Evolutionary conservation across 2,888 invertebrate species (phyloP).

Genomic region (Pyrocoelia pectoralis): DNA sequence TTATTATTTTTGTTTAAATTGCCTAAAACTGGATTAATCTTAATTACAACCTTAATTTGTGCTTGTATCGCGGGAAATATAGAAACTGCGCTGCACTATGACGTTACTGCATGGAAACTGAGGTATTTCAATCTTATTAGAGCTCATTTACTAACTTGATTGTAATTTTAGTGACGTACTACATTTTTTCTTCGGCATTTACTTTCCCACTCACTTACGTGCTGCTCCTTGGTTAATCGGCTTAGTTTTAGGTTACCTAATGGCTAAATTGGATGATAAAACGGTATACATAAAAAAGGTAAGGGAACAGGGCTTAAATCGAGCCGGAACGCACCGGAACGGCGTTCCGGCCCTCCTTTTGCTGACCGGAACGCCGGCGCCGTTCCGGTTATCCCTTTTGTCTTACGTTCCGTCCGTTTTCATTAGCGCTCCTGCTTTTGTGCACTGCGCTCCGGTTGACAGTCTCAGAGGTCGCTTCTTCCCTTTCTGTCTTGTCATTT

Average conservation of each 20-base stretch:
- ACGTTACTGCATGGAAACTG: background rate
- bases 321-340: too few species aligned
- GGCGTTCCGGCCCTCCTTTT: too few species aligned
- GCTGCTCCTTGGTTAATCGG: conserved; percentile 43
- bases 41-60: background rate
- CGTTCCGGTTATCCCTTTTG: too few species aligned
- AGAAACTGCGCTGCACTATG: conserved; percentile 16
- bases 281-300: conserved; percentile 39
- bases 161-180: conserved; percentile 24
- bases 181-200: conserved; percentile 34
- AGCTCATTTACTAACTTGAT: background rate
- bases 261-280: conserved; percentile 38
- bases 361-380: too few species aligned
- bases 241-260: conserved; percentile 39
- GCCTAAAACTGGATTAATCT: conserved; percentile 31
- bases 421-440: too few species aligned
- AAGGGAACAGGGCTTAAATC: conserved; percentile 10
- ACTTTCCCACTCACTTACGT: conserved; percentile 41
- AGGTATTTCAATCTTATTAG: conserved; percentile 14
- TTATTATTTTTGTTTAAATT: conserved; percentile 46
- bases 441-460: too few species aligned
- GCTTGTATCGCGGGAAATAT: conserved; percentile 7
- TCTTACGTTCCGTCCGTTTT: too few species aligned
- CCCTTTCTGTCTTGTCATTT: too few species aligned
- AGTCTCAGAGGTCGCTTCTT: too few species aligned